These are phyloP conservation scores for Leucopsar rothschildi DNA, from an alignment of 2,113 vertebrate species.

Conservation along the genomic window DNA sequence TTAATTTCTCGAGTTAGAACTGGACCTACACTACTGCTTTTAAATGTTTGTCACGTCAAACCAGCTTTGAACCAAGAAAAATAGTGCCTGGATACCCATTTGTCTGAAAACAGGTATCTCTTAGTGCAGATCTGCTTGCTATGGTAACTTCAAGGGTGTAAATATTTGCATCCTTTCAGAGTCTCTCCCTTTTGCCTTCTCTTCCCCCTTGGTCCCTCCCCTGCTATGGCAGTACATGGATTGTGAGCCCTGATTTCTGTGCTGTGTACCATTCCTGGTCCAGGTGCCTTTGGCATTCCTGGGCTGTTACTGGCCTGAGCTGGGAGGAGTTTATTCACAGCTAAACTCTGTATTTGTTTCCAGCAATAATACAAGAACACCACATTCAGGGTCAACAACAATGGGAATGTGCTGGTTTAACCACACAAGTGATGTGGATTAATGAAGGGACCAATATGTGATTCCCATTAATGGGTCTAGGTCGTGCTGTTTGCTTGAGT, in stretches of 20 bases:
- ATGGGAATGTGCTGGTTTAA: neutral
- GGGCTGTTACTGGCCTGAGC: neutral
- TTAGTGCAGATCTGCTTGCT: neutral
- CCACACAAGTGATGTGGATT: neutral
- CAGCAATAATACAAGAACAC: neutral
- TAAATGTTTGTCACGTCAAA: neutral
- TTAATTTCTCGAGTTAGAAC: neutral
- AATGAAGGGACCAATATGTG: neutral
- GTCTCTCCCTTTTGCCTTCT: neutral
- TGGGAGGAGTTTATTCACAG: neutral
- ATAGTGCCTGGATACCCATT: neutral
- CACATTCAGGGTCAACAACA: neutral
- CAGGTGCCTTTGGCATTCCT: neutral
- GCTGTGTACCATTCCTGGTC: neutral
- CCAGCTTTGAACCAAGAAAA: neutral
- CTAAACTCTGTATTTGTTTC: neutral
- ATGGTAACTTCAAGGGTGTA: neutral
- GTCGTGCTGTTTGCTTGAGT: neutral
- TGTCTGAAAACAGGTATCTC: neutral
- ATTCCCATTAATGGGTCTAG: neutral
- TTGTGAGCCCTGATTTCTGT: neutral
- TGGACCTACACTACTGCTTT: neutral
- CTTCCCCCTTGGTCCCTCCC: fast-evolving
- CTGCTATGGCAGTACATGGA: fast-evolving
- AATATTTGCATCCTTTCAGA: neutral